These are phyloP conservation scores for Indicator indicator DNA, from an alignment of 2,113 vertebrate genomes.

Conservation along the genomic window DNA sequence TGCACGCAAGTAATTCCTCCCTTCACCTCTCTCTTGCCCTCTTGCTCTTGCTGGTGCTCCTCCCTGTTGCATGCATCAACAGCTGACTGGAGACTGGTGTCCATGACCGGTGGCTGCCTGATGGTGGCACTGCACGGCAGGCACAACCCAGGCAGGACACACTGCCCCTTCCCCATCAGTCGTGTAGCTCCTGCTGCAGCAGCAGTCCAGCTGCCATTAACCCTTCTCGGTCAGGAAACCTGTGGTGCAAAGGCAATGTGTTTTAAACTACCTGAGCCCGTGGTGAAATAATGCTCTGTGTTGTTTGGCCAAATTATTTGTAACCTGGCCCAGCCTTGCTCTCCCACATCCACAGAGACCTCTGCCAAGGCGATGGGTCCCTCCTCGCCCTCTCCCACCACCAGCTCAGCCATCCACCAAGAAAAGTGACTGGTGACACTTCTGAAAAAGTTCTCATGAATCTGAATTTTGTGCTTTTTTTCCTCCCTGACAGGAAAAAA, in stretches of 20 bases:
- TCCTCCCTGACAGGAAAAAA: too few relatives aligned
- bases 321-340: neutral
- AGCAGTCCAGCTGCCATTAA: rapidly evolving
- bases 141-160: neutral
- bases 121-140: neutral
- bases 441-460: neutral
- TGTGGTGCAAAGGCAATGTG: rapidly evolving
- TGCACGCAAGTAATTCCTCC: neutral
- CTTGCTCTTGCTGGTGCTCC: rapidly evolving
- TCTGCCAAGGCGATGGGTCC: rapidly evolving
- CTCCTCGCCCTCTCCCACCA: neutral
- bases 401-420: too few relatives aligned
- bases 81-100: neutral
- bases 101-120: rapidly evolving
- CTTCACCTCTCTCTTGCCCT: too few relatives aligned
- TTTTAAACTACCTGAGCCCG: neutral
- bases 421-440: rapidly evolving
- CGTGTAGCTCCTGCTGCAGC: neutral
- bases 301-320: neutral
- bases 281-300: neutral
- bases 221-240: neutral
- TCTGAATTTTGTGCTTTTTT: neutral
- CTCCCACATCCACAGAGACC: neutral
- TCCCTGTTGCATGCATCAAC: neutral
- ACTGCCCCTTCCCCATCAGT: rapidly evolving